phyloP scores from a whole-genome alignment of 2,113 vertebrate species.

The Eurypyga helias region DNA sequence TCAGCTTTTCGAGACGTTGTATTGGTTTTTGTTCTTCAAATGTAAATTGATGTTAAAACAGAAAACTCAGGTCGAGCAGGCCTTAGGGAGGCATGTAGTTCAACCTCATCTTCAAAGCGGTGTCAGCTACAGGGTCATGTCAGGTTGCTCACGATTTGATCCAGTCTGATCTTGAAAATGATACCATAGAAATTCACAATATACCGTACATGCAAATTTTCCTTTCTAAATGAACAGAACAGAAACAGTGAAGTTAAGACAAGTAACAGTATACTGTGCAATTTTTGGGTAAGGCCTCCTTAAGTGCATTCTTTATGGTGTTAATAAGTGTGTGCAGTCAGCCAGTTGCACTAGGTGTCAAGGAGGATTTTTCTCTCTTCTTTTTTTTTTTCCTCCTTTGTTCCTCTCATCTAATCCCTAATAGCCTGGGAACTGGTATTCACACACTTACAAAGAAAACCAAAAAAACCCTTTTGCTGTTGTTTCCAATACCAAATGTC shows the following conservation, averaged over 20 bases:
- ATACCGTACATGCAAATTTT: not conserved
- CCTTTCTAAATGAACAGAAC: not conserved
- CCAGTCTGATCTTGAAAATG: not conserved
- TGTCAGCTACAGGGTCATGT: not conserved
- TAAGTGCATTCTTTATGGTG: not conserved
- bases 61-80: not conserved
- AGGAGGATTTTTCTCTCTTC: not conserved
- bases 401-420: not conserved
- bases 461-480: not conserved
- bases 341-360: not conserved
- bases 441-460: not conserved
- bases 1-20: not conserved
- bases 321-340: not conserved
- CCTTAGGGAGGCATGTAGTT: not conserved
- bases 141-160: not conserved
- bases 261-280: not conserved
- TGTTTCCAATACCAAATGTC: not conserved
- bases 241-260: not conserved
- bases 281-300: not conserved
- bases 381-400: not conserved
- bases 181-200: not conserved
- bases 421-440: not conserved
- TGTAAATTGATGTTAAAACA: not conserved
- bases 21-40: not conserved
- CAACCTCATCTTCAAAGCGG: not conserved